Base-by-base conservation (phyloP, 1,140 invertebrate genomes). In the Drosophila watanabei region DNA sequence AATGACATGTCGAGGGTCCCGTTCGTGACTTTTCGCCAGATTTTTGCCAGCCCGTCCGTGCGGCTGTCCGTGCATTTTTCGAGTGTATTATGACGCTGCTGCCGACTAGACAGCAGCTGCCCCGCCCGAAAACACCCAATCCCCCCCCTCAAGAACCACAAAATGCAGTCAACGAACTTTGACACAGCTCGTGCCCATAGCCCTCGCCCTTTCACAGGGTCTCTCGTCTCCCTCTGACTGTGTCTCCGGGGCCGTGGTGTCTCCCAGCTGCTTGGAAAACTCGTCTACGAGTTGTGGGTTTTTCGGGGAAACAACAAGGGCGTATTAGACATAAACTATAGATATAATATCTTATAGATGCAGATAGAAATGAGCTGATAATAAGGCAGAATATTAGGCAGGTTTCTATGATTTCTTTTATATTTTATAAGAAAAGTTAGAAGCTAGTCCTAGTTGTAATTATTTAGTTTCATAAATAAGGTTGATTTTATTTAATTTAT, bases 21-120 rank as follows among this genome's bases (percentile, higher is more conserved):
- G 85, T 89, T 89, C 85, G 85, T 89, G 85, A 89, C 85, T 89
- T 89, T 79, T 80, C 49, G 85, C 66, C 78, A 85, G 85, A 89
- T 89, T 89, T 77, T 30, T 28, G 54, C 65, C 24, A 24, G 58
- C 70, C 28, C 61, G 45, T 60, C 71, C 48, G 64, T 43, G 54
- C 24, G 70, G 28, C 85, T 84, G 85, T 58, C 78, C 66, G 45
- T 90, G 86, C 81, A 89, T 85, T 89, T 88, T 85, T 89, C 81
- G 83, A 90, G 85, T 81, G 78, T 89, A 90, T 89, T 89, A 89
- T 90, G 85, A 89, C 81, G 75, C 56, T 58, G 35, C 72, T 48
- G 82, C 61, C 46, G 73, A 68, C 86, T 90, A 89, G 85, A 85
- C 85, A 84, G 64, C 43, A 68, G 37, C 62, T 54, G 37, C 35